Percentiles rank a stretch among this genome's conserved stretches.
Evolutionary conservation across 1,140 invertebrate species (phyloP).

Genomic region (Brachionus asplanchnoidis): DNA sequence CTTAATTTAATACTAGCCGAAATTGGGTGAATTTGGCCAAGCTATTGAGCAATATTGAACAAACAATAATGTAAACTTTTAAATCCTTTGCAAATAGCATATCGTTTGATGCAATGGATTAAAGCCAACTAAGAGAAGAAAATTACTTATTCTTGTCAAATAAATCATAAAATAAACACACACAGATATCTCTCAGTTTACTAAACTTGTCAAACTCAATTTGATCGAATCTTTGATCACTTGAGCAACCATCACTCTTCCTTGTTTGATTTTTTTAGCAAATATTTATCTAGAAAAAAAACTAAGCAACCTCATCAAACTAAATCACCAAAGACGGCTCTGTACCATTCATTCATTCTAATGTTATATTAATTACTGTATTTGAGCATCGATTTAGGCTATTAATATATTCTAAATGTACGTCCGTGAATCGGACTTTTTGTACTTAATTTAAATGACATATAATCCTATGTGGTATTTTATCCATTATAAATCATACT

Average conservation of each 20-base stretch:
- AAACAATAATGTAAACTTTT: neutral
- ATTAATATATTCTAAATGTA: neutral
- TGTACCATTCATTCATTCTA: neutral
- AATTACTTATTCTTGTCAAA: neutral
- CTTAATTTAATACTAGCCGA: neutral
- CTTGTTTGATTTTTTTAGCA: neutral
- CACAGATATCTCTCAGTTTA: neutral
- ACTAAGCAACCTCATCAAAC: neutral
- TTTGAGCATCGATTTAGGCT: neutral
- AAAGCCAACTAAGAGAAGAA: neutral
- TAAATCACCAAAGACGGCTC: neutral
- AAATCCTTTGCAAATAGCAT: neutral
- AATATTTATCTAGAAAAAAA: neutral
- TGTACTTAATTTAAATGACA: neutral
- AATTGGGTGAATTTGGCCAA: neutral
- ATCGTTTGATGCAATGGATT: neutral
- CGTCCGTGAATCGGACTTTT: neutral
- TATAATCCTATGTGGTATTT: constrained; percentile 22
- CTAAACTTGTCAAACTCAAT: neutral
- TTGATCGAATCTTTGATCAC: constrained; percentile 1
- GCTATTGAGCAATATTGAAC: neutral
- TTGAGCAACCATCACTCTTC: neutral
- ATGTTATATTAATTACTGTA: neutral
- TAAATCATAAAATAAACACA: neutral
- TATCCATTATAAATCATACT: neutral